Evolutionary conservation across 2,888 invertebrate species (phyloP).

Genomic region (Scotopteryx bipunctaria): DNA sequence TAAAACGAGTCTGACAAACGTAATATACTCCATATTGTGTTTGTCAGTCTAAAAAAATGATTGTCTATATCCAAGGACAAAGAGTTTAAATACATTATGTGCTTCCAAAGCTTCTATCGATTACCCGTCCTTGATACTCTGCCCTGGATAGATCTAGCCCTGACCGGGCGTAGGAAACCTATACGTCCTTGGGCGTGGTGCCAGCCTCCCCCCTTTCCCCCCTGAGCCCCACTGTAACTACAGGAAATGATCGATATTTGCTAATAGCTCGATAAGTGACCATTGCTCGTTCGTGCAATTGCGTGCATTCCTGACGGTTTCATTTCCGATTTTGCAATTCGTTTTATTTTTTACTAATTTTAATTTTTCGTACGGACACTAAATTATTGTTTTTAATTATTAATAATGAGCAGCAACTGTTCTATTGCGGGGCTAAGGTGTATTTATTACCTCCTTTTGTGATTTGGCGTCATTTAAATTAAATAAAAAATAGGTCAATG

Average conservation of each 20-base stretch:
- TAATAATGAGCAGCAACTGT: too few relatives aligned
- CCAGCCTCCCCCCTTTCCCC: constrained; percentile 50
- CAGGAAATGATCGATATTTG: constrained; percentile 65
- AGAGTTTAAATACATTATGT: background rate
- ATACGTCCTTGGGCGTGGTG: constrained; percentile 72
- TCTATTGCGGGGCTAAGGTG: too few relatives aligned
- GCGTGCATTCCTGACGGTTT: constrained; percentile 23
- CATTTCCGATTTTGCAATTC: constrained; percentile 25
- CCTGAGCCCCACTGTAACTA: constrained; percentile 36
- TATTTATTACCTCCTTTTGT: too few relatives aligned
- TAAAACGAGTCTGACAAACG: too few relatives aligned
- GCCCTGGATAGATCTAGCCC: constrained; percentile 53
- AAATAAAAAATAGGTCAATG: too few relatives aligned
- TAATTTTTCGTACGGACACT: background rate
- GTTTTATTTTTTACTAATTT: background rate
- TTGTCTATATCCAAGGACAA: too few relatives aligned
- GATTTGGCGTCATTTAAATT: too few relatives aligned
- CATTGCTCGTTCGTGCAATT: constrained; percentile 37
- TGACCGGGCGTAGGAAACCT: constrained; percentile 71
- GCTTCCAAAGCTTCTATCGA: background rate
- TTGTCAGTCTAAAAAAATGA: too few relatives aligned
- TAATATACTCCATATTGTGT: too few relatives aligned
- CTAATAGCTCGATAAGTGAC: constrained; percentile 56
- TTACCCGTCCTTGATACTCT: constrained; percentile 34
- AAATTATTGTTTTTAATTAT: too few relatives aligned